Percentiles rank a stretch among this genome's conserved stretches.
phyloP scores from a whole-genome alignment of 2,113 vertebrate species.

The Tricholaema leucomelas region DNA sequence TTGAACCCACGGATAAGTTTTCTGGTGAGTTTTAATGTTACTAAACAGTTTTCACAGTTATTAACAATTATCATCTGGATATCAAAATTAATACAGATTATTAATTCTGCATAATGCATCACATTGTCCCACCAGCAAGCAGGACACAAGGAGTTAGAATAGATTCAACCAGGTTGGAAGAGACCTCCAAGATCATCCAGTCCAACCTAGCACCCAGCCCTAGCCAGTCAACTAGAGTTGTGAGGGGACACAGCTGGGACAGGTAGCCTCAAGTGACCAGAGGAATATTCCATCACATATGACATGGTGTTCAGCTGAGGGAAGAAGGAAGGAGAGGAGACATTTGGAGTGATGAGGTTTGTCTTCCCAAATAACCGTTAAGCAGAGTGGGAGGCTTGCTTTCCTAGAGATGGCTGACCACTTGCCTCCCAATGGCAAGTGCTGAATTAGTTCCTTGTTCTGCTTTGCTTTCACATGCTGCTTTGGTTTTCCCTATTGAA shows the following conservation, averaged over 20 bases:
- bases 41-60: no score
- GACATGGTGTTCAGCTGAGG: not conserved
- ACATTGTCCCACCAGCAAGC: not conserved
- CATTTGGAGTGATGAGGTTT: not conserved
- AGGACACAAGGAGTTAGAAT: not conserved
- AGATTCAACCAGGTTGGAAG: no score
- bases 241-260: not conserved
- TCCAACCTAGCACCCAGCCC: no score
- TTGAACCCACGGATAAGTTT: no score
- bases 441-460: not conserved
- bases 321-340: not conserved
- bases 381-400: not conserved
- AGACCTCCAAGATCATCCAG: no score
- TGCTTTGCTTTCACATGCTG: rapidly evolving
- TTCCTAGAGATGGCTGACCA: not conserved
- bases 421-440: not conserved
- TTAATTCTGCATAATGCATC: no score
- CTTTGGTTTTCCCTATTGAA: not conserved
- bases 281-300: not conserved
- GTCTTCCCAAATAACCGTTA: not conserved
- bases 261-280: not conserved
- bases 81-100: no score
- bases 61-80: no score
- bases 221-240: no score
- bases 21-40: no score